Percentiles rank a stretch among this genome's conserved stretches.
Conservation (phyloP, 2,113 vertebrate species). For the Otolemur garnettii region DNA sequence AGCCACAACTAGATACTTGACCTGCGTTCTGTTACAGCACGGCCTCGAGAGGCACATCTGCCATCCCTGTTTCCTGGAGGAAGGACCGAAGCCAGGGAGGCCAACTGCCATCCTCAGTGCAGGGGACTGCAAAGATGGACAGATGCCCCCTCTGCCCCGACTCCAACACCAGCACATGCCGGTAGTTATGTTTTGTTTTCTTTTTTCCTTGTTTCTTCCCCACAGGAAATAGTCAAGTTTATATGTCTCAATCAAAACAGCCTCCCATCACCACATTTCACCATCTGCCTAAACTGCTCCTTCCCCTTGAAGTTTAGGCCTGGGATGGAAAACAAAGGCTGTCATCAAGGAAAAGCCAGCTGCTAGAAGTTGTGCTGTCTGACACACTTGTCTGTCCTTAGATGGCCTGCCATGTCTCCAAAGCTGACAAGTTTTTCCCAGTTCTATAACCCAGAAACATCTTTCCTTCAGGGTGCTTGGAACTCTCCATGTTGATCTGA, state of each 20-base stretch:
- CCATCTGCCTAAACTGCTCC: background rate
- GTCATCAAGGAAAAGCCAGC: background rate
- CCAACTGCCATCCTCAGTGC: background rate
- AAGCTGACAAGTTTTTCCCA: background rate
- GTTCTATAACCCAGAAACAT: background rate
- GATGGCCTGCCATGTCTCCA: background rate
- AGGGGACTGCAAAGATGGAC: too few relatives aligned
- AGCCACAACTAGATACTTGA: background rate
- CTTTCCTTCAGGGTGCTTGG: background rate
- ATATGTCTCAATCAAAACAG: background rate
- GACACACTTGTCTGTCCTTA: background rate
- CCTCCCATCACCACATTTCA: background rate
- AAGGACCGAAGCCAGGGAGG: background rate
- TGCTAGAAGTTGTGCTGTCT: background rate
- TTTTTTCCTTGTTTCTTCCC: background rate
- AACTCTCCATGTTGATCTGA: background rate
- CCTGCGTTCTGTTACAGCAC: background rate
- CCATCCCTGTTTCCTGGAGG: background rate
- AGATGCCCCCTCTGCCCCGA: background rate
- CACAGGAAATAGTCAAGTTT: background rate
- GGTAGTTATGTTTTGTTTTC: background rate
- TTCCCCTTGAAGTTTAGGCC: conserved; percentile 9
- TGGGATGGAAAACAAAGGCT: background rate
- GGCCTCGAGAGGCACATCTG: background rate
- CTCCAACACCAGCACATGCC: background rate